phyloP scores from a whole-genome alignment of 2,797 vertebrate genomes.

The Sphenodon punctatus region DNA sequence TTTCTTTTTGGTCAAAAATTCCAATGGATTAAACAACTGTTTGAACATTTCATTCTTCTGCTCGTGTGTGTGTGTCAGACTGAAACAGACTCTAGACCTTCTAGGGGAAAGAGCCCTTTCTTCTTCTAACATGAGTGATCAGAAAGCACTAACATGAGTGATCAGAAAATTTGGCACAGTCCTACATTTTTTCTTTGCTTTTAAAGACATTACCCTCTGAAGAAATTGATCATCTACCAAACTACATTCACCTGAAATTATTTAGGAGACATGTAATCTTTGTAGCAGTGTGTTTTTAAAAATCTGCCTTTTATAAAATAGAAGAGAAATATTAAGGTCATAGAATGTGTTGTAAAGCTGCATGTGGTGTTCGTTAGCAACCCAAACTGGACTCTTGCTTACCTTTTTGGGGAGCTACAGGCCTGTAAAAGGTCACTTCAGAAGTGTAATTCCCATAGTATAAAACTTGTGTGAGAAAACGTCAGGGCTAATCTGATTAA shows the following conservation, averaged over 20 bases:
- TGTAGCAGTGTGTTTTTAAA: background rate
- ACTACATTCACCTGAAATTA: background rate
- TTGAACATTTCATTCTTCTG: background rate
- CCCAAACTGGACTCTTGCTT: background rate
- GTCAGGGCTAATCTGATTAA: background rate
- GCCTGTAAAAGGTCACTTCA: background rate
- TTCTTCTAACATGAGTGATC: background rate
- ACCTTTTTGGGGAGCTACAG: background rate
- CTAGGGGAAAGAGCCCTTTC: background rate
- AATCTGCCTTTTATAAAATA: background rate
- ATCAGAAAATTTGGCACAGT: background rate
- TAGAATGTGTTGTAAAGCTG: background rate
- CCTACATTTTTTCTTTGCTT: background rate
- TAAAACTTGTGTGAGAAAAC: background rate
- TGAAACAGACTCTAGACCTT: background rate
- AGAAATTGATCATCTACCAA: rapidly evolving
- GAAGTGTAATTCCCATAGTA: background rate
- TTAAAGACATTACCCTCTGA: background rate
- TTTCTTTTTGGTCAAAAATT: background rate
- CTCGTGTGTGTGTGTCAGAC: background rate
- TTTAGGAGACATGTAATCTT: background rate
- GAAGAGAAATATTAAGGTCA: background rate
- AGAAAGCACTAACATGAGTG: background rate
- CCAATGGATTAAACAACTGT: background rate
- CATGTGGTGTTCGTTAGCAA: background rate